Evolutionary conservation across 2,888 invertebrate genomes (phyloP).

Genomic region (Eristalinus aeneus): DNA sequence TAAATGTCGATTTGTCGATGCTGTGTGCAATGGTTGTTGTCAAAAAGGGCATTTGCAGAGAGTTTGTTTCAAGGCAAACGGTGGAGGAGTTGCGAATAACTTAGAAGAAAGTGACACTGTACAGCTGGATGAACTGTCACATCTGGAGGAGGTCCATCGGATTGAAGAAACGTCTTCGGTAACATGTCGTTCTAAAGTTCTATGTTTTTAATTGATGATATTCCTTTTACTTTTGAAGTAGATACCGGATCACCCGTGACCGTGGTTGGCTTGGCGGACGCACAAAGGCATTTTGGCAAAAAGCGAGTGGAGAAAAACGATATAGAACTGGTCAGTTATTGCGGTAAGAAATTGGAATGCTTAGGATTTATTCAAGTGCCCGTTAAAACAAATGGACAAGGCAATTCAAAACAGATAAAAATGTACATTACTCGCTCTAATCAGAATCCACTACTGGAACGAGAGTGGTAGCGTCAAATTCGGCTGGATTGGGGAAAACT

Average conservation of each 20-base stretch:
- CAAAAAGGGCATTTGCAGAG: slow-evolving; percentile 12
- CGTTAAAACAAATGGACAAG: neutral
- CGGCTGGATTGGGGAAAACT: slow-evolving; percentile 4
- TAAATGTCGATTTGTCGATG: neutral
- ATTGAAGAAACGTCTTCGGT: neutral
- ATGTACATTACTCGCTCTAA: slow-evolving; percentile 26
- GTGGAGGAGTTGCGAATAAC: neutral
- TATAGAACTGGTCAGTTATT: slow-evolving; percentile 10
- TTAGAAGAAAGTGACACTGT: slow-evolving; percentile 3
- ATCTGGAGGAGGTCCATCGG: slow-evolving; percentile 18
- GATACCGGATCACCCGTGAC: slow-evolving; percentile 27
- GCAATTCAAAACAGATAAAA: neutral
- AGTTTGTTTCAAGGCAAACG: slow-evolving; percentile 18
- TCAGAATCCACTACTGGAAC: slow-evolving; percentile 14
- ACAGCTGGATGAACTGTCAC: slow-evolving; percentile 9
- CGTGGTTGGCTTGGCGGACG: slow-evolving; percentile 20
- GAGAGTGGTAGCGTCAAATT: slow-evolving; percentile 21
- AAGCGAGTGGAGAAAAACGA: neutral
- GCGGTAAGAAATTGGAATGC: slow-evolving; percentile 17
- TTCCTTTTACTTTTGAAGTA: slow-evolving; percentile 1
- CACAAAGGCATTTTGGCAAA: slow-evolving; percentile 14
- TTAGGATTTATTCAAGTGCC: slow-evolving; percentile 5
- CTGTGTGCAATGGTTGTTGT: slow-evolving; percentile 5
- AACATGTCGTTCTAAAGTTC: slow-evolving; percentile 23
- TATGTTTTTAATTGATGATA: slow-evolving; percentile 3